Base-by-base conservation (phyloP, 2,113 vertebrate genomes). In the Pitta sordida region DNA sequence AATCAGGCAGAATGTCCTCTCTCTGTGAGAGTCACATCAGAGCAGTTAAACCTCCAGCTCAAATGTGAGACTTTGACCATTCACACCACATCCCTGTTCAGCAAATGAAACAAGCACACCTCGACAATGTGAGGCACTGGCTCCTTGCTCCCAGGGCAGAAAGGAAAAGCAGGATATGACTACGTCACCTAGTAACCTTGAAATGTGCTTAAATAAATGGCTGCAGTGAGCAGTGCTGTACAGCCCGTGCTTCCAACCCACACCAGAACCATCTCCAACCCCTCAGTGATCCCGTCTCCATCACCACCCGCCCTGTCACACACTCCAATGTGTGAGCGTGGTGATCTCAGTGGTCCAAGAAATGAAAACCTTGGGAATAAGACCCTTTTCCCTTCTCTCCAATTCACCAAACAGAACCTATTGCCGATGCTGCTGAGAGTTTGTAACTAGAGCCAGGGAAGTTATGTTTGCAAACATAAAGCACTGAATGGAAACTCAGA, bases 211-310 rank as follows among this genome's bases (percentile, higher is more conserved):
- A 39, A 89, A 56, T 58, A 43, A 86, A 39, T 11, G 11, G 39
- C 26, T 48, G 39, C 49, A 29, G 12, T 60, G 46, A 43, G 70
- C 37, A 79, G 52, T 34, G 29, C n/a, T 26, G 73, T 6, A 7
- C 1, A 52, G 24, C 27, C n/a, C 55, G 24, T 32, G 36, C n/a
- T 81, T 22, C 64, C 60, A 44, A 16, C 2, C 18, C 8, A 10
- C 24, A 22, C 43, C 26, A 2, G 3, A 30, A 27, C 13, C 26
- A 13, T 39, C 46, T 23, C 29, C 32, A 23, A 2, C 3, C 29
- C 53, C 34, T 21, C 0, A 0, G 34, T 7, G 49, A 59, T 20
- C 58, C 53, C 18, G 2, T 4, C n/a, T 34, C 7, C 1, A 30
- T 23, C n/a, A 62, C 22, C 39, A 62, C 49, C 58, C 55, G 58